A percentile compares a stretch with the other conserved stretches of the same genome.
phyloP scores from a whole-genome alignment of 1,140 invertebrate genomes.

The Euschistus heros region DNA sequence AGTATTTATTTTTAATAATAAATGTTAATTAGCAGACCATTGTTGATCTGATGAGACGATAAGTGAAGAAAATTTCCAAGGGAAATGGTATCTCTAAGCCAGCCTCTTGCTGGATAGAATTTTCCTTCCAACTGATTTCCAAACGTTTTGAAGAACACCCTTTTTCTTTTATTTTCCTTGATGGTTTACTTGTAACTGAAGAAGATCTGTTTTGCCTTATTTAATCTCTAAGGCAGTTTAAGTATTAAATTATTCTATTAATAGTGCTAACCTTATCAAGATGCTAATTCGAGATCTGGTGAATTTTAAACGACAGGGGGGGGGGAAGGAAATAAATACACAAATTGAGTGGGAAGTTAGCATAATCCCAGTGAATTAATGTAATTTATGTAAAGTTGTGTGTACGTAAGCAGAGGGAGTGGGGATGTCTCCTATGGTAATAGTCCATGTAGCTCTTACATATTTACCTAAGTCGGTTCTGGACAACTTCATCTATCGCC shows the following conservation, averaged over 20 bases:
- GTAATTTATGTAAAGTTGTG: constrained; percentile 23
- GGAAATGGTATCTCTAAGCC: no score
- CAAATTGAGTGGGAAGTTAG: constrained; percentile 21
- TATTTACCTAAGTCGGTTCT: constrained; percentile 1
- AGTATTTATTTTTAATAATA: no score
- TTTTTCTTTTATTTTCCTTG: no score
- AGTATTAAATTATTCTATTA: constrained; percentile 17
- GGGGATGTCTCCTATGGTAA: constrained; percentile 17
- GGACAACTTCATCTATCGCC: no score
- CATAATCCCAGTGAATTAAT: constrained; percentile 21
- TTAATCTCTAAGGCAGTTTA: background rate
- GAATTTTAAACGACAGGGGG: constrained; percentile 13
- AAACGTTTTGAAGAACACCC: no score
- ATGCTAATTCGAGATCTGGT: constrained; percentile 19
- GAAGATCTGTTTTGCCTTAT: no score
- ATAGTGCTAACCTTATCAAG: constrained; percentile 16
- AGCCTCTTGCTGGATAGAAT: no score
- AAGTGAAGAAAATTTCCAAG: no score
- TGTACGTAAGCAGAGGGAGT: constrained; percentile 18
- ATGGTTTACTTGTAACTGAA: no score
- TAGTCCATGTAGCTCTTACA: constrained; percentile 2
- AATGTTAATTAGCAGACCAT: no score
- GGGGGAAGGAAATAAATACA: constrained; percentile 19
- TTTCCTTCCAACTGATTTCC: no score
- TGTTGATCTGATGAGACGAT: no score